Evolutionary conservation across 2,113 vertebrate species (phyloP).

Genomic region (Pongo abelii): DNA sequence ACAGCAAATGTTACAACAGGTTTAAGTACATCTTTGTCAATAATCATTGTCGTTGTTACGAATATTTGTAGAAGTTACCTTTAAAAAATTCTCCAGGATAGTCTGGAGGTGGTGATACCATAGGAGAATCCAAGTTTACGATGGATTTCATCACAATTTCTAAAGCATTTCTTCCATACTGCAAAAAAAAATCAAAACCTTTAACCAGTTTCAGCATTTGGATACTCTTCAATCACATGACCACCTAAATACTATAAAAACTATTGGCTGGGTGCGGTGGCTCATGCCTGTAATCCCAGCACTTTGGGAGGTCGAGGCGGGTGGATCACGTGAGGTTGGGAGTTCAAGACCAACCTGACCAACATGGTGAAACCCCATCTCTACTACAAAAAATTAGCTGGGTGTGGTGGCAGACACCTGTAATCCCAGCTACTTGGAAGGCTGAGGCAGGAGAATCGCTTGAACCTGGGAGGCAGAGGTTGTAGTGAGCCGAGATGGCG

Average conservation of each 20-base stretch:
- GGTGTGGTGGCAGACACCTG: too few relatives aligned
- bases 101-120: conserved; percentile 93
- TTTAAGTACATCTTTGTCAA: background rate
- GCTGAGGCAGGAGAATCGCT: too few relatives aligned
- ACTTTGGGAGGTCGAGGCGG: too few relatives aligned
- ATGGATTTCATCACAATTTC: conserved; percentile 99
- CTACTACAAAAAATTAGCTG: too few relatives aligned
- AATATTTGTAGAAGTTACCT: conserved; percentile 83
- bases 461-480: too few relatives aligned
- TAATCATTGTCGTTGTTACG: background rate
- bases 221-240: background rate
- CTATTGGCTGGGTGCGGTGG: background rate
- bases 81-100: conserved; percentile 99
- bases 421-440: too few relatives aligned
- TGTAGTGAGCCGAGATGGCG: too few relatives aligned
- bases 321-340: too few relatives aligned
- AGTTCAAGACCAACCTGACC: too few relatives aligned
- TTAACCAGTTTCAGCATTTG: conserved; percentile 22
- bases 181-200: conserved; percentile 37
- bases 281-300: too few relatives aligned
- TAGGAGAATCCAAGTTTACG: conserved; percentile 94
- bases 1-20: background rate
- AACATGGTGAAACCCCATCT: too few relatives aligned
- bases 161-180: conserved; percentile 98
- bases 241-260: background rate